Percentiles rank a stretch among this genome's conserved stretches.
Evolutionary conservation across 2,797 vertebrate species (phyloP).

Genomic region (Parambassis ranga): DNA sequence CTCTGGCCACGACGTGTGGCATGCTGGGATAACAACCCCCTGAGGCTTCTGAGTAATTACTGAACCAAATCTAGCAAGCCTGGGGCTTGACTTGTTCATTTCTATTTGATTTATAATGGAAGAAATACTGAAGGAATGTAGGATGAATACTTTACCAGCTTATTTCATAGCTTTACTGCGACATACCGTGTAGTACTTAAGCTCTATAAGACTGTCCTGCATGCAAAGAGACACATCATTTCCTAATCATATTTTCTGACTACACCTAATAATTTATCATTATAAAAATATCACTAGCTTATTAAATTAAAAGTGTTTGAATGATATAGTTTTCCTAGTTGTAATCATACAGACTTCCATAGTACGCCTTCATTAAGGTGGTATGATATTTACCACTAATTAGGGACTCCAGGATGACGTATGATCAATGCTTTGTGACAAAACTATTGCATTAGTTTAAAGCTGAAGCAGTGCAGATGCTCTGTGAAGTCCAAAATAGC

Average conservation of each 20-base stretch:
- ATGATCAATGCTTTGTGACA: slow-evolving; percentile 60
- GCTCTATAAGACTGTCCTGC: neutral
- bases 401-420: slow-evolving; percentile 60
- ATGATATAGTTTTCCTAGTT: slow-evolving; percentile 1
- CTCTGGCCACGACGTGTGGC: slow-evolving; percentile 34
- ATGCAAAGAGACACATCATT: slow-evolving; percentile 16
- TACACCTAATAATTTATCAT: slow-evolving; percentile 5
- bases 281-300: slow-evolving; percentile 33
- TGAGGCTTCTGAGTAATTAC: slow-evolving; percentile 54
- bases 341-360: slow-evolving; percentile 30
- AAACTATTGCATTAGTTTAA: slow-evolving; percentile 59
- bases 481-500: slow-evolving; percentile 59
- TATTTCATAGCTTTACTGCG: neutral
- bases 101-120: neutral
- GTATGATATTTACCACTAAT: slow-evolving; percentile 66
- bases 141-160: slow-evolving; percentile 1
- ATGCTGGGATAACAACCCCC: slow-evolving; percentile 44
- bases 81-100: neutral
- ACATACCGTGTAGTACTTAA: neutral
- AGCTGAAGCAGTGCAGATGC: slow-evolving; percentile 71
- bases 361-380: slow-evolving; percentile 39
- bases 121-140: neutral
- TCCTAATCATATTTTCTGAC: slow-evolving; percentile 8
- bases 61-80: slow-evolving; percentile 36
- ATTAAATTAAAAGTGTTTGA: slow-evolving; percentile 25